Percentiles rank a stretch among this genome's conserved stretches.
phyloP scores from a whole-genome alignment of 2,113 vertebrate genomes.

The Chloroceryle aenea region DNA sequence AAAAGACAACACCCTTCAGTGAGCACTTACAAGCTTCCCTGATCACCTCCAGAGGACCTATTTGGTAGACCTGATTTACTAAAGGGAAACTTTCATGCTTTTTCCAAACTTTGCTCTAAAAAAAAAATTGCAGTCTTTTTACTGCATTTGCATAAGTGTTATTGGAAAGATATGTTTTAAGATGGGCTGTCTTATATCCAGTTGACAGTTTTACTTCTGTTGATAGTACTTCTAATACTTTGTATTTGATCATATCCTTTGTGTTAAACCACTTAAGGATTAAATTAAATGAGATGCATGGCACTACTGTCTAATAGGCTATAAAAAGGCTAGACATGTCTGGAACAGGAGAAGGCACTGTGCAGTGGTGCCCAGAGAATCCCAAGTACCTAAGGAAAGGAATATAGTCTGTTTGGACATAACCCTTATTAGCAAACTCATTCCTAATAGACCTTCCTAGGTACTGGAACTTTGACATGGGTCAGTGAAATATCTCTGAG shows the following conservation, averaged over 20 bases:
- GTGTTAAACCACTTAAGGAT: background rate
- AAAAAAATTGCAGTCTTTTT: background rate
- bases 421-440: background rate
- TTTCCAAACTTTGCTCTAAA: background rate
- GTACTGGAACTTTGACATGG: rapidly evolving
- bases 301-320: background rate
- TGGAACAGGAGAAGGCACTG: background rate
- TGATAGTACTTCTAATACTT: background rate
- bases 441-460: background rate
- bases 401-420: background rate
- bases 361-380: background rate
- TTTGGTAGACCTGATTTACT: background rate
- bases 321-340: background rate
- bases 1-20: background rate
- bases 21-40: background rate
- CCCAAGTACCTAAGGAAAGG: background rate
- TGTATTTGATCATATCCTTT: background rate
- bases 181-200: background rate
- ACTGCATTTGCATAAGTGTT: background rate
- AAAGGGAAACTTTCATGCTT: background rate
- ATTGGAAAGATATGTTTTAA: background rate
- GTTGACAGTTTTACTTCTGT: background rate
- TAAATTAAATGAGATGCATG: background rate
- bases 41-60: background rate
- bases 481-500: background rate